These are phyloP conservation scores for Xestoiulus laeticollis DNA, from an alignment of 2,888 invertebrate species.

Conservation along the genomic window DNA sequence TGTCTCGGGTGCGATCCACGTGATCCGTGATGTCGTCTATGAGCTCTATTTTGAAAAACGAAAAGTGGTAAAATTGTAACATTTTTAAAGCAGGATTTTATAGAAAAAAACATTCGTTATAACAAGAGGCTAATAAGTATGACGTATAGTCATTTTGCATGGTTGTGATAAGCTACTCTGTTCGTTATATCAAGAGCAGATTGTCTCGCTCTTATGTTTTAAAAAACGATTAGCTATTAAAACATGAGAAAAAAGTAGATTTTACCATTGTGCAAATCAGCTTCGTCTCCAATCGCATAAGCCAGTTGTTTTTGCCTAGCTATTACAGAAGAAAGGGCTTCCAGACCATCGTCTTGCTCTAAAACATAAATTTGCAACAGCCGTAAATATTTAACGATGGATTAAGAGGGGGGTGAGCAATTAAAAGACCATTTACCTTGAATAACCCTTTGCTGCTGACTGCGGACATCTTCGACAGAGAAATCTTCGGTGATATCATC, in stretches of 20 bases:
- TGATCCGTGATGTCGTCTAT: constrained; percentile 79
- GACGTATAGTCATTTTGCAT: too few relatives aligned
- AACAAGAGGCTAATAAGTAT: too few relatives aligned
- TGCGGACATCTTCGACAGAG: background rate
- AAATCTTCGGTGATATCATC: background rate
- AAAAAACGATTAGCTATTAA: too few relatives aligned
- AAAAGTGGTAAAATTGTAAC: too few relatives aligned
- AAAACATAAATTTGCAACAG: too few relatives aligned
- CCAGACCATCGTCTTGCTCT: constrained; percentile 82
- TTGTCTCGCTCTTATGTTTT: too few relatives aligned
- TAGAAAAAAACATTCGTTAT: too few relatives aligned
- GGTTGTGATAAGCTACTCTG: too few relatives aligned
- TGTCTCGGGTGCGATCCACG: constrained; percentile 76
- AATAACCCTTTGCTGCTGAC: constrained; percentile 29
- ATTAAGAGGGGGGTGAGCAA: too few relatives aligned
- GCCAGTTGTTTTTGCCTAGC: constrained; percentile 80
- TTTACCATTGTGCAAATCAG: constrained; percentile 78
- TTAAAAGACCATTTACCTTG: constrained; percentile 4
- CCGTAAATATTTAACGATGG: too few relatives aligned
- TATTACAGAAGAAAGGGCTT: constrained; percentile 77
- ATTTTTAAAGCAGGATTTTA: background rate
- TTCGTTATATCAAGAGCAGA: too few relatives aligned
- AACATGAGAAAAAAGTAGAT: background rate
- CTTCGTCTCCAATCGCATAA: constrained; percentile 77
- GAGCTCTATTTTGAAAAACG: constrained; percentile 68